phyloP scores from a whole-genome alignment of 30 jellyfish, hydroid and myxozoan species.

The Nemopilema nomurai region DNA sequence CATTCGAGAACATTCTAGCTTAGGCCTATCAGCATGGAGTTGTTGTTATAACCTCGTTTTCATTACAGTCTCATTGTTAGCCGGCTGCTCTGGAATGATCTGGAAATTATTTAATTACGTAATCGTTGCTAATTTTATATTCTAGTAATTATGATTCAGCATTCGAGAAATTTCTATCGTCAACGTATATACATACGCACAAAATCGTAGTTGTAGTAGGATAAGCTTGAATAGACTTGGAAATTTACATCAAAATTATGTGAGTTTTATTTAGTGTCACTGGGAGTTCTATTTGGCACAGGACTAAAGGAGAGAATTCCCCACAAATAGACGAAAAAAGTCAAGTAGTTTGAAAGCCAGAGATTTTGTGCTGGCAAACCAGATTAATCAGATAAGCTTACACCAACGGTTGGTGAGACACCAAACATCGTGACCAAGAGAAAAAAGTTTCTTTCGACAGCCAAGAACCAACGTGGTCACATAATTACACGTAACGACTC shows the following conservation, averaged over 20 bases:
- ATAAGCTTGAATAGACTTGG: not conserved
- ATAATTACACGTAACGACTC: no score
- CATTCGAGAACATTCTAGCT: slow-evolving; percentile 24
- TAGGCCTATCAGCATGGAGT: slow-evolving; percentile 21
- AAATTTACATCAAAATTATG: not conserved
- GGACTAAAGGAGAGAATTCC: slow-evolving; percentile 1
- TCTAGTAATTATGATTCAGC: slow-evolving; percentile 6
- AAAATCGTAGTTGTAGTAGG: not conserved
- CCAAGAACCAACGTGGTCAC: no score
- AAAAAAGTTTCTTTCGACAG: no score
- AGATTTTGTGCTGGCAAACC: no score
- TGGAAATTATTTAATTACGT: slow-evolving; percentile 1
- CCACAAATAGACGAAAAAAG: no score
- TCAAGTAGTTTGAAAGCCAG: not conserved
- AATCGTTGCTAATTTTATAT: slow-evolving; percentile 15
- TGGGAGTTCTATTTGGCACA: not conserved
- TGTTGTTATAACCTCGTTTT: slow-evolving; percentile 20
- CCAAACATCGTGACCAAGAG: no score
- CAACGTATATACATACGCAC: slow-evolving; percentile 1
- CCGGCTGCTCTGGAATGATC: slow-evolving; percentile 15
- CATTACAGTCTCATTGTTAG: slow-evolving; percentile 10
- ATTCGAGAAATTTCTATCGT: slow-evolving; percentile 17
- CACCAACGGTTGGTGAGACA: no score
- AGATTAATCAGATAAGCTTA: no score
- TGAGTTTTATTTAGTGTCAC: not conserved